Evolutionary conservation across 2,888 invertebrate genomes (phyloP).

Genomic region (Copidosoma aretas): DNA sequence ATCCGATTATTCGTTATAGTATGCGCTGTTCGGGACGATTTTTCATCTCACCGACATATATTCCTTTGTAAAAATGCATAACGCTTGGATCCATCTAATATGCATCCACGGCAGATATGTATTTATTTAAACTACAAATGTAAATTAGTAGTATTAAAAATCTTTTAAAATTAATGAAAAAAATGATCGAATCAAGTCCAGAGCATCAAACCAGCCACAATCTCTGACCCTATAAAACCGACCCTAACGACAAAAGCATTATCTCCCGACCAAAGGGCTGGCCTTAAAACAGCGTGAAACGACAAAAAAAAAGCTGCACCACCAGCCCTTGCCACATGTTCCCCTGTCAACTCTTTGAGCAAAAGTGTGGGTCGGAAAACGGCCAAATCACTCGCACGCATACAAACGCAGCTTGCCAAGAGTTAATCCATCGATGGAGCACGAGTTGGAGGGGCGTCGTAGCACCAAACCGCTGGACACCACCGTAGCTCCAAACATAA

Average conservation of each 20-base stretch:
- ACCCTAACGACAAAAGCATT: too few species aligned
- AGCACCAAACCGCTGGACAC: background rate
- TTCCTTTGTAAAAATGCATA: too few species aligned
- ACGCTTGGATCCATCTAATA: too few species aligned
- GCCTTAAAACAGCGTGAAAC: constrained; percentile 18
- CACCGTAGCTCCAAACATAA: constrained; percentile 41
- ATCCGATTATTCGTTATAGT: too few species aligned
- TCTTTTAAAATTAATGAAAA: background rate
- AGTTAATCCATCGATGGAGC: constrained; percentile 36
- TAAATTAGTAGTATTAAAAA: background rate
- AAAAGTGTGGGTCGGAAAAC: background rate
- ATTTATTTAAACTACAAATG: too few species aligned
- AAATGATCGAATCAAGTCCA: background rate
- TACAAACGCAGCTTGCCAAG: background rate
- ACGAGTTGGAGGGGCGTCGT: background rate
- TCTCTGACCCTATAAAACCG: background rate
- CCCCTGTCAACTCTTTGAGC: background rate
- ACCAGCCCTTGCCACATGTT: constrained; percentile 2
- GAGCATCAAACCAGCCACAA: constrained; percentile 9
- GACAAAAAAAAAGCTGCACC: constrained; percentile 20
- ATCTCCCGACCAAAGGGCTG: background rate
- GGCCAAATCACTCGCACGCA: background rate
- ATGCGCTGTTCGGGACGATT: too few species aligned
- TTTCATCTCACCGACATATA: too few species aligned
- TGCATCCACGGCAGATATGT: too few species aligned